phyloP scores from a whole-genome alignment of 1,140 invertebrate species.

The Acromyrmex charruanus region DNA sequence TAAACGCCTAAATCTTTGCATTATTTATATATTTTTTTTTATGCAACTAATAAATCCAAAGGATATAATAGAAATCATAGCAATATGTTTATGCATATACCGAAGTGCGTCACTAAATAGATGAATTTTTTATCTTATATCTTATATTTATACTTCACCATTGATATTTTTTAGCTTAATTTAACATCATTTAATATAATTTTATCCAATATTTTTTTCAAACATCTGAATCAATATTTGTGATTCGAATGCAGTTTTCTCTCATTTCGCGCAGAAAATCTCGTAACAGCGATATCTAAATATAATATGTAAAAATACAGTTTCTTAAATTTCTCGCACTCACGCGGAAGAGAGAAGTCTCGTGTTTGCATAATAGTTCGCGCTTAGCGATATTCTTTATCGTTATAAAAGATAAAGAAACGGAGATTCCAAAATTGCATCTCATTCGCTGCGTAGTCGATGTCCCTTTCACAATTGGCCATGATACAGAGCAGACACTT shows the following conservation, averaged over 20 bases:
- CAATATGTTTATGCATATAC: neutral
- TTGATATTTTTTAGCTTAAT: neutral
- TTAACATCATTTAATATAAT: constrained; percentile 5
- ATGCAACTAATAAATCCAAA: neutral
- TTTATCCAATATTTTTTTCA: neutral
- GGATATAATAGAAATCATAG: neutral
- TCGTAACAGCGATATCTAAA: neutral
- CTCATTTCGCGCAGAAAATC: neutral
- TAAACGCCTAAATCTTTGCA: neutral
- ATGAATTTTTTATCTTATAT: neutral
- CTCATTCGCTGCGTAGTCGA: neutral
- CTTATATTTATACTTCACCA: neutral
- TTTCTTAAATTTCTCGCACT: neutral
- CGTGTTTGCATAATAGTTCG: constrained; percentile 17
- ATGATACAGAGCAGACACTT: constrained; percentile 16
- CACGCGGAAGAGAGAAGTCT: neutral
- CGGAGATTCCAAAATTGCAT: constrained; percentile 26
- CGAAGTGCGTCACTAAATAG: neutral
- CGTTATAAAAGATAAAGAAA: constrained; percentile 10
- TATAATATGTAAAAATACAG: neutral
- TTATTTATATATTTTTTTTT: neutral
- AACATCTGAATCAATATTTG: neutral
- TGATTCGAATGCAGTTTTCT: neutral
- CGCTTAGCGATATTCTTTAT: constrained; percentile 13
- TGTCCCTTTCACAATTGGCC: constrained; percentile 69